These are phyloP conservation scores for Eupithecia pulchellata DNA, from an alignment of 2,888 invertebrate species.

Conservation along the genomic window DNA sequence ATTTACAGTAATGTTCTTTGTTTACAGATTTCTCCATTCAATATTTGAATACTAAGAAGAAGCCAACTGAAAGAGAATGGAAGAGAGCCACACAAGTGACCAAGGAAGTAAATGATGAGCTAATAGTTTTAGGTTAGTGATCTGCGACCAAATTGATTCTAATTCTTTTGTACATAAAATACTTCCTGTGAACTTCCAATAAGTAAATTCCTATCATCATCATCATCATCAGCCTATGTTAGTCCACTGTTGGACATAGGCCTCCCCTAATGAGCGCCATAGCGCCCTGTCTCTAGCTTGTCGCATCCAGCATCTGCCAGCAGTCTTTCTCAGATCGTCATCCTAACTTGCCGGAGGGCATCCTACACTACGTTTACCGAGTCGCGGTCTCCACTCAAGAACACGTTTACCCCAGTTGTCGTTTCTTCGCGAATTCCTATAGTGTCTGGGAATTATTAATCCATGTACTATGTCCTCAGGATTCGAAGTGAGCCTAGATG, in stretches of 20 bases:
- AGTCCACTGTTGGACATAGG: no score
- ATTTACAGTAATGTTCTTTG: neutral
- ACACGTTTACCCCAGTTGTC: no score
- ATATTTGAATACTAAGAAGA: slow-evolving; percentile 22
- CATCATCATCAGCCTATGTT: no score
- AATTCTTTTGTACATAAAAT: neutral
- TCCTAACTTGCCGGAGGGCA: no score
- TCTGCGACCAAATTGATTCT: neutral
- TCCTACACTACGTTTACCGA: no score
- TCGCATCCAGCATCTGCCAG: no score
- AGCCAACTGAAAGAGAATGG: slow-evolving; percentile 24
- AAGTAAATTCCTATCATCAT: no score
- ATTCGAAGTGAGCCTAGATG: slow-evolving; percentile 44
- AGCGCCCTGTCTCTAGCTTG: no score
- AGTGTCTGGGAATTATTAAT: neutral
- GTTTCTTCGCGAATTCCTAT: no score
- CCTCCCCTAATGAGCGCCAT: no score
- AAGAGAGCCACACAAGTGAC: slow-evolving; percentile 5
- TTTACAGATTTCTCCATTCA: slow-evolving; percentile 25
- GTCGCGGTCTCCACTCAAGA: no score
- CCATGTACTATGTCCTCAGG: slow-evolving; percentile 47
- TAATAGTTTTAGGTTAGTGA: neutral
- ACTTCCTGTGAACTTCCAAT: neutral
- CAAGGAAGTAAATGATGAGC: slow-evolving; percentile 12
- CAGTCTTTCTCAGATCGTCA: no score